phyloP scores from a whole-genome alignment of 2,888 invertebrate genomes.

The Brenthis hecate region DNA sequence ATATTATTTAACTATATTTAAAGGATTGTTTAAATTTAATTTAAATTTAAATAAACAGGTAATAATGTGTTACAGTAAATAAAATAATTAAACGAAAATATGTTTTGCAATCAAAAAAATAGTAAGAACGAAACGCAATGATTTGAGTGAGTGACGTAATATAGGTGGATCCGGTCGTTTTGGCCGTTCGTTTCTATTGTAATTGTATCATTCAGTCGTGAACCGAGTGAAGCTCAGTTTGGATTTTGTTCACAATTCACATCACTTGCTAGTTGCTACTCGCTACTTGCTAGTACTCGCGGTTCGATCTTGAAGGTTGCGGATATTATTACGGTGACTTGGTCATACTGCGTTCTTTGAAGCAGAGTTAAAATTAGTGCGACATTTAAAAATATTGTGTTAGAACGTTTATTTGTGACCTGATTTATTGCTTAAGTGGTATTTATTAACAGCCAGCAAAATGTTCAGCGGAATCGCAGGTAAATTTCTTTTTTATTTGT shows the following conservation, averaged over 20 bases:
- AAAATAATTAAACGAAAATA: neutral
- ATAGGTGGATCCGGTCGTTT: slow-evolving; percentile 50
- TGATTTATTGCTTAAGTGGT: slow-evolving; percentile 29
- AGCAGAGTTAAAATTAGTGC: slow-evolving; percentile 47
- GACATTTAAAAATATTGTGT: slow-evolving; percentile 35
- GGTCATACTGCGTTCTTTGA: slow-evolving; percentile 33
- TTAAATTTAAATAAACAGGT: neutral
- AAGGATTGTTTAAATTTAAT: no score
- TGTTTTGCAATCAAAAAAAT: no score
- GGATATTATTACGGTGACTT: slow-evolving; percentile 39
- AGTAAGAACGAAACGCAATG: slow-evolving; percentile 59
- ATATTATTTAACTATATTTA: no score
- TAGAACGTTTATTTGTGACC: slow-evolving; percentile 29
- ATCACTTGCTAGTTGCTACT: slow-evolving; percentile 9
- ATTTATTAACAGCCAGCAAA: slow-evolving; percentile 46
- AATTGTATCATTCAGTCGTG: slow-evolving; percentile 21
- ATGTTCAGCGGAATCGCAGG: slow-evolving; percentile 81
- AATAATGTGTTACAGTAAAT: neutral
- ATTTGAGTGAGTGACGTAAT: slow-evolving; percentile 70
- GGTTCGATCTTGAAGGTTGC: slow-evolving; percentile 41
- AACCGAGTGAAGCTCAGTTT: slow-evolving; percentile 31
- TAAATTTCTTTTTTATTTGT: slow-evolving; percentile 42
- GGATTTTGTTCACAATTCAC: slow-evolving; percentile 21
- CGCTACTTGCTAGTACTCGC: slow-evolving; percentile 9
- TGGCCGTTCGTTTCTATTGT: slow-evolving; percentile 31